A percentile compares a stretch with the other conserved stretches of the same genome.
These are phyloP conservation scores for Actias luna DNA, from an alignment of 2,888 invertebrate species.

Conservation along the genomic window DNA sequence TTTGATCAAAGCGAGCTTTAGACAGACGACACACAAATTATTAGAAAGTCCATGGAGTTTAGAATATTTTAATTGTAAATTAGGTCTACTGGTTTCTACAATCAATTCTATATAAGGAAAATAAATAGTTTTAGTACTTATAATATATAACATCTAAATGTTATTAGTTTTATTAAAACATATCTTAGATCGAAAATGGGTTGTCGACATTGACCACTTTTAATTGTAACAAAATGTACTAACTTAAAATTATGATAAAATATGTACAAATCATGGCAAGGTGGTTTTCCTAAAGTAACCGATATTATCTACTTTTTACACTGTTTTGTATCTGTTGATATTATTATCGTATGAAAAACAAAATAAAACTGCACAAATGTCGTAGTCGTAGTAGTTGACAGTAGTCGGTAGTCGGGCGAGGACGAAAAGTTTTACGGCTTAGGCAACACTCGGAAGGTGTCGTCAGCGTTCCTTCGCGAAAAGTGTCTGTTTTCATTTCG, in stretches of 20 bases:
- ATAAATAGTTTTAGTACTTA: background rate
- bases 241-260: no score
- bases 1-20: background rate
- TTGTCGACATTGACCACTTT: no score
- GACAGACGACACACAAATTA: background rate
- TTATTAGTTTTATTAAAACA: no score
- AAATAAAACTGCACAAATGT: no score
- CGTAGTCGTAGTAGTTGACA: no score
- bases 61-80: background rate
- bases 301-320: no score
- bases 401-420: constrained; percentile 2
- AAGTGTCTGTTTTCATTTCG: constrained; percentile 10
- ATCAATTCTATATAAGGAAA: background rate
- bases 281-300: no score
- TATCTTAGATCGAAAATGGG: no score
- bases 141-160: no score
- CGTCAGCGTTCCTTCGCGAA: constrained; percentile 6
- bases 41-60: background rate
- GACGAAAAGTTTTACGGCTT: background rate
- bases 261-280: background rate
- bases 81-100: background rate
- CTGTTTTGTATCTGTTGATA: no score
- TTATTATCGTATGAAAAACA: background rate
- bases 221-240: no score
- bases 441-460: constrained; percentile 20